phyloP scores from a whole-genome alignment of 2,797 vertebrate genomes.

The Crypturellus tataupa region DNA sequence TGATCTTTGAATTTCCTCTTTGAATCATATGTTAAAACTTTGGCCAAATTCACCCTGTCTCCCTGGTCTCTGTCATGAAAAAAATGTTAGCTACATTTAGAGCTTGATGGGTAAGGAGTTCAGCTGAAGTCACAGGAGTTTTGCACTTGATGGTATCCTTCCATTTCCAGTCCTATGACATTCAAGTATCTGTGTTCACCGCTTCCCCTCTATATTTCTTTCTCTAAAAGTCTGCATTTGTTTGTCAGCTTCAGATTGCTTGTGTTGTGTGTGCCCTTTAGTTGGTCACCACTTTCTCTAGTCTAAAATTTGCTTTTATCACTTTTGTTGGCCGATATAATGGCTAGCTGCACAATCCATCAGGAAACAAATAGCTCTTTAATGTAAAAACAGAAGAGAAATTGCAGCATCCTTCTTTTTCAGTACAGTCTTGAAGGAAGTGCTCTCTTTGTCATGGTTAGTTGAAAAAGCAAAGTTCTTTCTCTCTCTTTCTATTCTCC shows the following conservation, averaged over 20 bases:
- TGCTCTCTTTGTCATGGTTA: background rate
- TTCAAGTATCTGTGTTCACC: background rate
- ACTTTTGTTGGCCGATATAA: background rate
- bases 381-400: constrained; percentile 6
- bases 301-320: background rate
- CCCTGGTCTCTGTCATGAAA: background rate
- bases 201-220: background rate
- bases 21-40: background rate
- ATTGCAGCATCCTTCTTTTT: background rate
- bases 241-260: background rate
- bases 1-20: background rate
- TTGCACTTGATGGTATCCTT: background rate
- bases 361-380: background rate
- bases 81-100: background rate
- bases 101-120: background rate
- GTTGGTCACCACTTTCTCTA: background rate
- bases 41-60: background rate
- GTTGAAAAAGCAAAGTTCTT: background rate
- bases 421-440: background rate
- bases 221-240: background rate
- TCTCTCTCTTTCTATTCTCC: no score
- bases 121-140: background rate
- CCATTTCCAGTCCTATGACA: background rate
- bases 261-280: background rate
- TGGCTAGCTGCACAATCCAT: background rate